Base-by-base conservation (phyloP, 2,113 vertebrate species). In the Epinephelus moara region DNA sequence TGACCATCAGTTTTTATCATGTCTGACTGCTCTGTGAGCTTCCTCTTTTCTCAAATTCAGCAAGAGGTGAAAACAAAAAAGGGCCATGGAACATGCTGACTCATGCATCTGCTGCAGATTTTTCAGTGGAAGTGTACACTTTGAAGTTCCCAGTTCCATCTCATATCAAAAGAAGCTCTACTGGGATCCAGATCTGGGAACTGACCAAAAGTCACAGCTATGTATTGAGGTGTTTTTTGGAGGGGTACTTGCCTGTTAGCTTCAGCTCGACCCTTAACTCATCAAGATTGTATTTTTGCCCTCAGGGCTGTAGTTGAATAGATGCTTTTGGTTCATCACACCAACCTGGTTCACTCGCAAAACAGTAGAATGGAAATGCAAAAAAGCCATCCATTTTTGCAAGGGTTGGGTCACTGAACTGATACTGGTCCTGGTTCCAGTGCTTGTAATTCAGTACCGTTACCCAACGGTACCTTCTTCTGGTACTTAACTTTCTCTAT, bases 1-100 rank as follows among this genome's bases (percentile, higher is more conserved):
- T 67, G 56, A 50, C 40, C 2, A 42, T 71, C 8, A 10, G 50
- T 74, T 47, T 64, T 37, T 15, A 23, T 68, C 23, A 14, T 63
- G 57, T 1, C 8, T 15, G 21, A 23, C 75, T 70, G 27, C 33
- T 50, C 42, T 53, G 18, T 49, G 63, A 82, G 60, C 47, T 40
- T 60, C 23, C 6, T 33, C 59, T 78, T 75, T 75, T 56, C 4
- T 37, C 2, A 79, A 21, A 55, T 74, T 87, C 67, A 75, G 55
- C 80, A 5, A 30, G 47, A 50, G 6, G 21, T 77, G 76, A 27
- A 59, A 78, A 86, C 78, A 53, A 84, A 59, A 75, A 80, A 82
- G 52, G 33, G 18, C 18, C 52, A 59, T 47, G 9, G 69, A 88
- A 74, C 47, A 55, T 81, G 60, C 68, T 80, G 76, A 88, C 56